Conservation (phyloP, 2,888 invertebrate genomes). For the Aethes cnicana region DNA sequence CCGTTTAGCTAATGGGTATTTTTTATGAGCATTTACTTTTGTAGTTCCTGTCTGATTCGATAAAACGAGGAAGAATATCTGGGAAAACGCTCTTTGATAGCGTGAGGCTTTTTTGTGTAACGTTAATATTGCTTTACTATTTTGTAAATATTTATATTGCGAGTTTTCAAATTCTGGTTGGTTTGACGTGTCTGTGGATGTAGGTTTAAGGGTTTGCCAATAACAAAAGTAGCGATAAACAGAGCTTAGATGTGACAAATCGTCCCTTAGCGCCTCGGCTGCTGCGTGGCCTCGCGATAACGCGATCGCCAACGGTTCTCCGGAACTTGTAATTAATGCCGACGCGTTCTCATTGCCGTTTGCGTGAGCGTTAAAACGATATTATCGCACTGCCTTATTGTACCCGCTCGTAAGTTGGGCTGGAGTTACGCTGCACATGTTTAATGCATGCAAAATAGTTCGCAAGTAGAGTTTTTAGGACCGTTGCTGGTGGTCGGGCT, state of each 20-base stretch:
- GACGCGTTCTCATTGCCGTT: slow-evolving; percentile 56
- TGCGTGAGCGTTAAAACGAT: slow-evolving; percentile 47
- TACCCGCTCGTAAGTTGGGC: slow-evolving; percentile 54
- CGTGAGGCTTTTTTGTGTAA: neutral
- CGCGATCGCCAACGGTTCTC: slow-evolving; percentile 45
- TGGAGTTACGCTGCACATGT: slow-evolving; percentile 29
- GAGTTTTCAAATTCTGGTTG: too few species aligned
- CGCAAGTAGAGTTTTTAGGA: slow-evolving; percentile 15
- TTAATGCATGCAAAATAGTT: slow-evolving; percentile 30
- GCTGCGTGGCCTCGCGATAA: slow-evolving; percentile 47
- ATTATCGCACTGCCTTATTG: slow-evolving; percentile 48
- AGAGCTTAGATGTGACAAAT: slow-evolving; percentile 48
- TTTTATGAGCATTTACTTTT: slow-evolving; percentile 43
- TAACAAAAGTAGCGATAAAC: slow-evolving; percentile 40
- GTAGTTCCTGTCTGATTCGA: slow-evolving; percentile 33
- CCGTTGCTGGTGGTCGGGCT: neutral
- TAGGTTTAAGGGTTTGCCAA: slow-evolving; percentile 13
- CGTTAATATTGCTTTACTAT: too few species aligned
- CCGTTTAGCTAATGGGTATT: slow-evolving; percentile 58
- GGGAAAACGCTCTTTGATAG: neutral
- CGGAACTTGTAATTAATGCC: slow-evolving; percentile 66
- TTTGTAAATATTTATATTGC: too few species aligned
- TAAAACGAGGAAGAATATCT: slow-evolving; percentile 10
- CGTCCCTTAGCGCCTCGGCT: slow-evolving; percentile 15
- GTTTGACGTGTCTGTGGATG: neutral